A percentile compares a stretch with the other conserved stretches of the same genome.
Conservation (phyloP, 2,113 vertebrate species). For the Gambusia affinis region DNA sequence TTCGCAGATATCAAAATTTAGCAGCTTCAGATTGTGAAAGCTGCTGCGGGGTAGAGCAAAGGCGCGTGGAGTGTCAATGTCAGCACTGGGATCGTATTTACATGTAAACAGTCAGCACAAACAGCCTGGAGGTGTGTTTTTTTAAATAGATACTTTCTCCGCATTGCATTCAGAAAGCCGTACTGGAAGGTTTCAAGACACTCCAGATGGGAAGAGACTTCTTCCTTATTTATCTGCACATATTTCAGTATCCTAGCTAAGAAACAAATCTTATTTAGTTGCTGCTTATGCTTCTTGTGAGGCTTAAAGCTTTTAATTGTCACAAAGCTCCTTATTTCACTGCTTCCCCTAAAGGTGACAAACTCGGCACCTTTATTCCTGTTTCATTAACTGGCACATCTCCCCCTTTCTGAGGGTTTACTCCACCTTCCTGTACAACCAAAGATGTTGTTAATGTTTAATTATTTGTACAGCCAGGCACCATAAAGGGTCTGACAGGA, state of each 20-base stretch:
- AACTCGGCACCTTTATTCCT: background rate
- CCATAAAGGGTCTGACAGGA: background rate
- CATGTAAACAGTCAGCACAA: conserved; percentile 43
- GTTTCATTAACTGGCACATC: background rate
- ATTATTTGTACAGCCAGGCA: background rate
- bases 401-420: background rate
- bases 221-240: background rate
- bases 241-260: background rate
- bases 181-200: conserved; percentile 2
- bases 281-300: background rate
- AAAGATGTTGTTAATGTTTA: conserved; percentile 8
- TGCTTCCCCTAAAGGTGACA: background rate
- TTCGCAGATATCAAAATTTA: conserved; percentile 44
- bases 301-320: background rate
- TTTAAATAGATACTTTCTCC: conserved; percentile 13
- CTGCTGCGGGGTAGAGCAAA: conserved; percentile 35
- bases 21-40: conserved; percentile 31
- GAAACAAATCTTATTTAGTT: background rate
- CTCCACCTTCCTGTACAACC: background rate
- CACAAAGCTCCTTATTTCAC: background rate
- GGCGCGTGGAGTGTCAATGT: conserved; percentile 43
- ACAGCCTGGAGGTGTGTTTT: conserved; percentile 30
- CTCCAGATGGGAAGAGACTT: too few species aligned
- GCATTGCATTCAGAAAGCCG: conserved; percentile 5
- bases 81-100: conserved; percentile 48